Evolutionary conservation across 2,888 invertebrate genomes (phyloP), one percentile per base, ranked within the genome.

Genomic region (Epinotia ramella): DNA sequence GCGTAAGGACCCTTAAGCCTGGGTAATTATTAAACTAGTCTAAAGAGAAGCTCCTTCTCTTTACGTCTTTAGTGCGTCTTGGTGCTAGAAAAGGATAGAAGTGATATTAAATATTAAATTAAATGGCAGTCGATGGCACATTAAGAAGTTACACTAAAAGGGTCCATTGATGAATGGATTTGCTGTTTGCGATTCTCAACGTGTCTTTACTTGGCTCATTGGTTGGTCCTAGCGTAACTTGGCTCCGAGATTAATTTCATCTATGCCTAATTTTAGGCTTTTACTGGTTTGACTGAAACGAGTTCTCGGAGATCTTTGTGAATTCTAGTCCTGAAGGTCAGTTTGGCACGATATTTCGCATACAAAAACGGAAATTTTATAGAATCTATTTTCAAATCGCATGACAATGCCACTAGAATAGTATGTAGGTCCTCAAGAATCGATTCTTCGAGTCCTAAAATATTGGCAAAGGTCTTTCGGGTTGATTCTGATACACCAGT

Each of bases 61-160:
- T 59, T 65, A 24, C 24, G 5, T n/a, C 69, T 9, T 74, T 6
- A 16, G 13, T 9, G 33, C 11, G 3, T 33, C 12, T 20, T 59
- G 18, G 20, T 28, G 49, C n/a, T 33, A 70, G 74, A 74, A 28
- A 57, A 59, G 49, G 69, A 69, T 28, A 59, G n/a, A 70, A 20
- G 40, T 33, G 59, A 57, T n/a, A 57, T 74, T 74, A 74, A 74
- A 74, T 74, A 74, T 74, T 74, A 65, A 70, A 59, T 59, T 24
- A 24, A 65, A 74, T 70, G 59, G 74, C 65, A 74, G 68, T 70
- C 70, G 70, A 74, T 70, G 49, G 65, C 12, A 65, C 74, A 74
- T 74, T 70, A 70, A 49, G 65, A 63, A 40, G 59, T 63, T 40
- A 60, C 59, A 24, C 69, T 74, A 70, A 74, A 74, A 74, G 74